Evolutionary conservation across 2,797 vertebrate species (phyloP), one percentile per base, ranked within the genome.

Genomic region (Silurus aristotelis): DNA sequence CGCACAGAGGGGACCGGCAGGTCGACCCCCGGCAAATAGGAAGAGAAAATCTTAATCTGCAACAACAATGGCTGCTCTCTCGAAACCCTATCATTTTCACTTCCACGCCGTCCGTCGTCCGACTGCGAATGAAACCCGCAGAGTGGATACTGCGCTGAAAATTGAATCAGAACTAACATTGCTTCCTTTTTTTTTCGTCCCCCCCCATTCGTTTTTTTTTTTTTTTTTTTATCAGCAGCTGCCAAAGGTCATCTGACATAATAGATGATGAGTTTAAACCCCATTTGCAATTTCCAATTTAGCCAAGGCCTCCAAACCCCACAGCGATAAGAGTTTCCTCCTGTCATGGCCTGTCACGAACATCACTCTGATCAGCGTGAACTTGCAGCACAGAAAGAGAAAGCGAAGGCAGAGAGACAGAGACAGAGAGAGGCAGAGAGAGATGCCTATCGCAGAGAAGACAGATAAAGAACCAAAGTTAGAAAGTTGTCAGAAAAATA

Each of bases 251-350:
- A 99, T 97, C 97, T 97, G 97, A 97, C 97, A 99, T 98, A 98
- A 99, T 97, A 96, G 96, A 96, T 97, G 96, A 99, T 98, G 96
- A 99, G 97, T 98, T 96, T 95, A 97, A 96, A 96, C 96, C 95
- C 95, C 97, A 99, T 99, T 99, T 98, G 96, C 98, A 98, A 98
- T 99, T 99, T 99, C 97, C 97, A 98, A 99, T 99, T 99, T 99
- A 96, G 95, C 90, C 90, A 93, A 95, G 95, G 95, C 95, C 95
- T 96, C 94, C 91, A 83, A 96, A 95, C 95, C 96, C 95, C 94
- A 94, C 91, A 90, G 96, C 92, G 97, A 99, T 99, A 99, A 99
- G 97, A 97, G 96, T 96, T 97, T 96, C 77, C 95, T 95, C 95
- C 97, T 97, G 97, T 98, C 97, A 95, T 95, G 95, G 95, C 95